Evolutionary conservation across 2,797 vertebrate genomes (phyloP).

Genomic region (Spinibarbus caldwelli): DNA sequence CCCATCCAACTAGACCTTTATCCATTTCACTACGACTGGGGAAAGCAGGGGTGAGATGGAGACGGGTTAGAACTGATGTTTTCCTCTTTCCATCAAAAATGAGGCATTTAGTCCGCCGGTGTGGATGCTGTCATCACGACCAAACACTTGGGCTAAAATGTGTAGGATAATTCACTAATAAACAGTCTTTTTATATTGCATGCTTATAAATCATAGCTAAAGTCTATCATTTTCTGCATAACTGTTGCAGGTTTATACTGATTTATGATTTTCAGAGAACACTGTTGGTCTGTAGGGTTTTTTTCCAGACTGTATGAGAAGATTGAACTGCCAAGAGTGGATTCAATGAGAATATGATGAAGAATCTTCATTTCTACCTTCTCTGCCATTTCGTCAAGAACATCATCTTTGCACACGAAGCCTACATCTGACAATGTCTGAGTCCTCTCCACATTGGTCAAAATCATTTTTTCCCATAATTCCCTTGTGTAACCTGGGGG

Average conservation of each 20-base stretch:
- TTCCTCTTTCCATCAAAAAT: conserved; percentile 15
- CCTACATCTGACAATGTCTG: conserved; percentile 24
- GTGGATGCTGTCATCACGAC: not conserved
- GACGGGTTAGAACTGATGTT: conserved; percentile 72
- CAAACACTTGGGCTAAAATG: not conserved
- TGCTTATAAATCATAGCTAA: not conserved
- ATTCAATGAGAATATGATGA: conserved; percentile 22
- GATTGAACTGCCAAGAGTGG: not conserved
- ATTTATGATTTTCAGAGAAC: conserved; percentile 26
- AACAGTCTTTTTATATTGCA: not conserved
- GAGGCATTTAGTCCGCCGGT: not conserved
- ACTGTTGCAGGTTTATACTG: not conserved
- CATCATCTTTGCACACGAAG: conserved; percentile 19
- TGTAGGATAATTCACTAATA: conserved; percentile 1
- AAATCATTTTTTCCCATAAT: conserved; percentile 81
- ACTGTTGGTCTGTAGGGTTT: not conserved
- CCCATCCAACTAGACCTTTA: conserved; percentile 84
- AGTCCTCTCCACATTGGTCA: conserved; percentile 49
- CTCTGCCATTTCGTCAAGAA: conserved; percentile 23
- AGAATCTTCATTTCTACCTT: conserved; percentile 22
- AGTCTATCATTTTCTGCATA: not conserved
- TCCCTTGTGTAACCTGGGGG: conserved; percentile 88
- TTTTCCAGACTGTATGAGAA: not conserved
- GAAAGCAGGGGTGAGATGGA: conserved; percentile 77
- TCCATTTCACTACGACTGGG: conserved; percentile 80